Conservation (phyloP, 1,140 invertebrate genomes). For the Magallana ariakensis region DNA sequence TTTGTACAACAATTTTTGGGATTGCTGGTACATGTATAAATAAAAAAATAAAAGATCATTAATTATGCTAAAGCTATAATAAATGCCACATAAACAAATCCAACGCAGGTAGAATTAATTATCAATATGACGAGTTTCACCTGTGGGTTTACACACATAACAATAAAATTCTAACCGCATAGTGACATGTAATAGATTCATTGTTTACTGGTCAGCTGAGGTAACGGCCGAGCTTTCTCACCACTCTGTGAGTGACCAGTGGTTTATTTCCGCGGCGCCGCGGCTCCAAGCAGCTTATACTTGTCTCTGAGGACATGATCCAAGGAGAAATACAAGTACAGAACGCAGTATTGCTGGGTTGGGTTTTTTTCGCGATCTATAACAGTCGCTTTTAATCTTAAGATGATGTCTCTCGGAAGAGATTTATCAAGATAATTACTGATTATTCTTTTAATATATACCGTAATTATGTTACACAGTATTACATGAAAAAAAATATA, state of each 20-base stretch:
- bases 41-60: background rate
- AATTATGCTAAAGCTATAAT: slow-evolving; percentile 7
- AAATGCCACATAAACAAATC: slow-evolving; percentile 19
- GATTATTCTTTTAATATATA: too few relatives aligned
- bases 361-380: too few relatives aligned
- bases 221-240: background rate
- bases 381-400: too few relatives aligned
- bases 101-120: background rate
- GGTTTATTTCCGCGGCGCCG: background rate
- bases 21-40: background rate
- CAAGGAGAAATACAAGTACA: too few relatives aligned
- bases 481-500: too few relatives aligned
- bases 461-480: too few relatives aligned
- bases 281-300: background rate
- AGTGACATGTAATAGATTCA: background rate
- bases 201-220: background rate
- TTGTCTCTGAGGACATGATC: background rate
- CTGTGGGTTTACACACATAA: background rate
- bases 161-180: background rate
- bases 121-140: background rate
- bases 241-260: background rate
- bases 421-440: too few relatives aligned
- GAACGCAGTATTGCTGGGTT: too few relatives aligned
- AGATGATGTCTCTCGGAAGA: too few relatives aligned
- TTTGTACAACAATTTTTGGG: background rate